Percentiles rank a stretch among this genome's conserved stretches.
Evolutionary conservation across 2,888 invertebrate genomes (phyloP).

Genomic region (Fabriciana adippe): DNA sequence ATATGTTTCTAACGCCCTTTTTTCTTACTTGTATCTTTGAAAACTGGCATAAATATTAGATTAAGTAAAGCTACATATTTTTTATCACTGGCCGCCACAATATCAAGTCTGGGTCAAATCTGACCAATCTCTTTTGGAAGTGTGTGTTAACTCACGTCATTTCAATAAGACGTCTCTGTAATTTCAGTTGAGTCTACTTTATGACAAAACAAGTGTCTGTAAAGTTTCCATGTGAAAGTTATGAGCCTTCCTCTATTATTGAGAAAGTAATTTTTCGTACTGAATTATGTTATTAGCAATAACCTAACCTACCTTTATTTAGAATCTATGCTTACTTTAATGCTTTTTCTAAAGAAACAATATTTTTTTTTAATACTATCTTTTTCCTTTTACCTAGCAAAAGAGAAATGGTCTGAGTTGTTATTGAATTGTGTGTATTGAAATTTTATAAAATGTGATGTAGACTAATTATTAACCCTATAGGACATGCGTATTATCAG

Average conservation of each 20-base stretch:
- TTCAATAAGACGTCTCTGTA: slow-evolving; percentile 11
- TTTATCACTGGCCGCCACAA: background rate
- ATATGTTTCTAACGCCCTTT: too few species aligned
- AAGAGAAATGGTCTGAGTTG: background rate
- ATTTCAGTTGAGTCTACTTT: slow-evolving; percentile 30
- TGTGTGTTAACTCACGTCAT: slow-evolving; percentile 5
- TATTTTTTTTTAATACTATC: too few species aligned
- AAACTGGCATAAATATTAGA: too few species aligned
- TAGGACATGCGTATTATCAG: too few species aligned
- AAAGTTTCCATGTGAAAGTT: slow-evolving; percentile 29
- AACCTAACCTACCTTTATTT: too few species aligned
- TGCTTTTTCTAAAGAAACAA: too few species aligned
- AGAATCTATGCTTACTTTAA: too few species aligned
- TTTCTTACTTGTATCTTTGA: too few species aligned
- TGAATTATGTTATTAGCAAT: background rate
- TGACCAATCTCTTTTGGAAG: background rate
- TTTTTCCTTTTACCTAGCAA: too few species aligned
- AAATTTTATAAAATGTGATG: background rate
- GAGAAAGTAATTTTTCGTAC: background rate
- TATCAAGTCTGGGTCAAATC: background rate
- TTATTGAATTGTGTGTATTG: background rate
- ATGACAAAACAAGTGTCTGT: slow-evolving; percentile 32
- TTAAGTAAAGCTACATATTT: too few species aligned
- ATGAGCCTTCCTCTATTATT: slow-evolving; percentile 15
- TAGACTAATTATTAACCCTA: too few species aligned